A percentile compares a stretch with the other conserved stretches of the same genome.
Evolutionary conservation across 23 tunicate genomes (phyloP).

Genomic region (Corella eumyota): DNA sequence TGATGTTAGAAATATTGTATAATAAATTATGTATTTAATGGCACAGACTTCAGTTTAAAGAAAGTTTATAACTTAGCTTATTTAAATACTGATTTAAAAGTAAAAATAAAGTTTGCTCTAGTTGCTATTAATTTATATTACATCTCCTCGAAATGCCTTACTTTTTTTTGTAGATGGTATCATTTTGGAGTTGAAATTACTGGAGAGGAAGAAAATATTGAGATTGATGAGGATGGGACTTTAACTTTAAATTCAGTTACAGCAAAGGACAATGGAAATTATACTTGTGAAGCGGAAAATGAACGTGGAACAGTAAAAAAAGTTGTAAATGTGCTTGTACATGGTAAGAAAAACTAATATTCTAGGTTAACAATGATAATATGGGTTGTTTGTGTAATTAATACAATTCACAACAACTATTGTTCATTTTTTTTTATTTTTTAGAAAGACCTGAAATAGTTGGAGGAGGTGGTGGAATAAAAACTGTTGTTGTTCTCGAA

Average conservation of each 20-base stretch:
- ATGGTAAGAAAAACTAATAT: too few species aligned
- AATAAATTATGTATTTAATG: too few species aligned
- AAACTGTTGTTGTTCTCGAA: constrained; percentile 51
- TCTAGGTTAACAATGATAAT: too few species aligned
- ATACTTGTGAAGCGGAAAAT: constrained; percentile 76
- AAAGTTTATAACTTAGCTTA: too few species aligned
- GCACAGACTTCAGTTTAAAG: too few species aligned
- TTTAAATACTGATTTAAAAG: too few species aligned
- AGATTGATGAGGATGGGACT: constrained; percentile 60
- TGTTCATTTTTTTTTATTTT: background rate
- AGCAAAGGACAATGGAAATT: constrained; percentile 49
- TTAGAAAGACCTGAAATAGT: constrained; percentile 78
- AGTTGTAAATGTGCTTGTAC: constrained; percentile 31
- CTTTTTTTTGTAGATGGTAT: constrained; percentile 95
- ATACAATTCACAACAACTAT: too few species aligned
- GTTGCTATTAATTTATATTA: too few species aligned
- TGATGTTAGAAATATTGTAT: background rate
- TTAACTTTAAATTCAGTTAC: constrained; percentile 46
- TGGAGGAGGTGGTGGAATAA: constrained; percentile 29
- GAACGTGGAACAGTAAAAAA: constrained; percentile 40
- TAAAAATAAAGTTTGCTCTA: too few species aligned
- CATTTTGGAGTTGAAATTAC: constrained; percentile 32
- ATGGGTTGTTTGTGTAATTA: too few species aligned
- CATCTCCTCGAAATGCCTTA: too few species aligned
- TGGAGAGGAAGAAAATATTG: constrained; percentile 35